Evolutionary conservation across 2,888 invertebrate species (phyloP).

Genomic region (Andrena marginata): DNA sequence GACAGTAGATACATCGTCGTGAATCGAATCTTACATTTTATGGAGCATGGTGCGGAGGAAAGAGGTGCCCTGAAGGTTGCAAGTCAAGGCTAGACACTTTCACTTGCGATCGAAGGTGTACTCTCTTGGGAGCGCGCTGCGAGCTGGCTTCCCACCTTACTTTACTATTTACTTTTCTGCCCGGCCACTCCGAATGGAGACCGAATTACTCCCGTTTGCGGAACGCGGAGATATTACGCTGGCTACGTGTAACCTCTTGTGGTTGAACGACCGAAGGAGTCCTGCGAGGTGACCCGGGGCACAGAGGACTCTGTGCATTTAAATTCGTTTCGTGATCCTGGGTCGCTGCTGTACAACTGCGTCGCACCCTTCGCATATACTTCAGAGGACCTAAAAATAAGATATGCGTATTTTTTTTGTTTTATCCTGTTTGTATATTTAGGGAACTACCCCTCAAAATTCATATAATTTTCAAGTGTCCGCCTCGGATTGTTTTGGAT

Average conservation of each 20-base stretch:
- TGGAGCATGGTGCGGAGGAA: constrained; percentile 35
- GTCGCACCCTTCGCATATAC: not conserved
- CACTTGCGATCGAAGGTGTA: constrained; percentile 72
- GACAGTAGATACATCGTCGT: constrained; percentile 24
- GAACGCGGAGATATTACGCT: constrained; percentile 37
- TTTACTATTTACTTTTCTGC: constrained; percentile 74
- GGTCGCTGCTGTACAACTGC: not conserved
- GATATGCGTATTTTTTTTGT: too few relatives aligned
- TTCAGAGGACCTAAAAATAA: too few relatives aligned
- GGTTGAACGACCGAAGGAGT: constrained; percentile 26
- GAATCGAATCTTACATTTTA: constrained; percentile 56
- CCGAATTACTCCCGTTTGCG: constrained; percentile 53
- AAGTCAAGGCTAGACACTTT: constrained; percentile 84
- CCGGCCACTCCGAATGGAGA: constrained; percentile 29
- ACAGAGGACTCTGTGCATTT: not conserved
- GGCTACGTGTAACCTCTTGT: constrained; percentile 12
- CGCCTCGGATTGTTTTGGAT: too few relatives aligned
- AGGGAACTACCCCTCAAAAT: too few relatives aligned
- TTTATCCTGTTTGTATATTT: too few relatives aligned
- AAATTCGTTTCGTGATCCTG: constrained; percentile 18
- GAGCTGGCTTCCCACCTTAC: constrained; percentile 81
- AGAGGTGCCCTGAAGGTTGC: constrained; percentile 80
- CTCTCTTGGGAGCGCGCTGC: constrained; percentile 81
- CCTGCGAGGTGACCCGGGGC: not conserved
- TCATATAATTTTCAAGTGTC: too few relatives aligned